Base-by-base conservation (phyloP, 2,888 invertebrate species). In the Leptopilina myrica region DNA sequence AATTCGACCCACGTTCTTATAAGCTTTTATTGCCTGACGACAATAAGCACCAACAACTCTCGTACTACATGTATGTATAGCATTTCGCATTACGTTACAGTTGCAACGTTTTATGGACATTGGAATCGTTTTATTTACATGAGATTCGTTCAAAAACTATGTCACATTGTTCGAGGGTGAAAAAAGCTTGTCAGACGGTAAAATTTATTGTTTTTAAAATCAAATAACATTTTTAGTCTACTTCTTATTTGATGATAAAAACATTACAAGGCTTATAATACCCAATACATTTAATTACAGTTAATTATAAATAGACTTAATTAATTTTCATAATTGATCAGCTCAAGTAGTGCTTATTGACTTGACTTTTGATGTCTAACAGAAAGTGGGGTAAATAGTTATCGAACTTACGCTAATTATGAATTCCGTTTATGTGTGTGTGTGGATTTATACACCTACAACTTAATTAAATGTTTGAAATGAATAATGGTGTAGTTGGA, bases 301-400 rank as follows among this genome's bases (percentile, higher is more conserved):
- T 43, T 81, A 77, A 77, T 75, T 79, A 80, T 77, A 78, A 66
- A 79, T 33, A 43, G n/a, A 66, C 20, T 20, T 67, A 20, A 67
- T 49, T 15, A 26, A 67, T 26, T 67, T 67, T 11, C 49, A 67
- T 49, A 20, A 67, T 46, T n/a, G 5, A 67, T 46, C 26, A 26
- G 53, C 26, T 69, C 69, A 53, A 69, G 53, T 26, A 69, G 8
- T 53, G 69, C 49, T 67, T 67, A 49, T 67, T 15, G 69, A 53
- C 69, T 69, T 49, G 20, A 49, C 11, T 69, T 69, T 69, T 49
- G 49, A 49, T 49, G 7, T 69, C 26, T 3, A 69, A 26, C 14
- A n/a, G 49, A 12, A 14, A 26, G 53, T 67, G 20, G 49, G 49
- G 67, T 26, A 69, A 69, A 69, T 69, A 69, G 14, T 69, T 69